Evolutionary conservation across 2,888 invertebrate species (phyloP), one percentile per base, ranked within the genome.

Genomic region (Synergus japonicus): DNA sequence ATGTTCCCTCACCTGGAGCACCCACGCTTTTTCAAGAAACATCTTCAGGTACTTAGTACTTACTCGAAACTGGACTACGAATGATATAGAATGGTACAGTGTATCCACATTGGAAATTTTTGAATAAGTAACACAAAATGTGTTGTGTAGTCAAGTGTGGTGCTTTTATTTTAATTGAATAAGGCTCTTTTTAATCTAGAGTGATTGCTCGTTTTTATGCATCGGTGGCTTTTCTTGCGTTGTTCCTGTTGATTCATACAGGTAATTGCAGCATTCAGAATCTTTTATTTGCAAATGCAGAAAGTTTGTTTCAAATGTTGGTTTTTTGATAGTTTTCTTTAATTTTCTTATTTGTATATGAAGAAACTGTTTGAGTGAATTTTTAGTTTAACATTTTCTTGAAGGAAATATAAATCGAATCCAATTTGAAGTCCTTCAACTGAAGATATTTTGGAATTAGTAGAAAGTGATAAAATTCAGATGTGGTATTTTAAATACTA

Each of bases 11-110:
- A 67, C 76, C 63, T 77, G 81, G 69, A 77, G 78, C 76, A 82
- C 73, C 64, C 60, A 67, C 12, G 60, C 77, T 66, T 78, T 76
- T 77, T 66, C 82, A 81, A 82, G 84, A 83, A 85, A 84, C 85
- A 83, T 85, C 85, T 87, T 85, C 83, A 83, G 78, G 79, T 81
- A 84, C 81, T 86, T 81, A 81, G 86, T 86, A 77, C 80, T 76
- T 85, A 80, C 78, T 81, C 83, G 87, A 87, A 86, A 87, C 87
- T 82, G 86, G 87, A 83, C 81, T 76, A 79, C 54, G 76, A 80
- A 82, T 44, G 77, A 73, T 76, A 76, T 46, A 76, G 73, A 79
- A 82, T 58, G 69, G 65, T 65, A 69, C 37, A 67, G 76, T 44
- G 67, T 43, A 76, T 69, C 46, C 15, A 22, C 60, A 69, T 54